Base-by-base conservation (phyloP, 1,140 invertebrate genomes). In the Scaptomyza pallida region DNA sequence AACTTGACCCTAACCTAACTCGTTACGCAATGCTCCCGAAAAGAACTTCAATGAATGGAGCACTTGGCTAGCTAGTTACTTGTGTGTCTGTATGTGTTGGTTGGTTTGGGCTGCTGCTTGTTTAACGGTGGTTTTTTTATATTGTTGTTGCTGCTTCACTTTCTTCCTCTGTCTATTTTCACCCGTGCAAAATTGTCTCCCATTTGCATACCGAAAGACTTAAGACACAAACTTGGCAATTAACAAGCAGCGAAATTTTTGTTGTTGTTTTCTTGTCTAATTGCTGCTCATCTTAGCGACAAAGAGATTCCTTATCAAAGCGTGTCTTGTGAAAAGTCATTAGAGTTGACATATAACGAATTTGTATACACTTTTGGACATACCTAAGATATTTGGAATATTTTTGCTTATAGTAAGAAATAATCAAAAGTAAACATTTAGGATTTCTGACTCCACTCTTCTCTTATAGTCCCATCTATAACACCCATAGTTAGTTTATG, bases 191-290 rank as follows among this genome's bases (percentile, higher is more conserved):
- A 78, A 82, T 82, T 67, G 63, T 56, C 47, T 44, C 16, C 67
- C 55, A 83, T 85, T 85, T 85, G 81, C 81, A 85, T 86, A 86
- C 64, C 70, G 44, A 77, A 85, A 80, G 60, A 82, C 79, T 83
- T 50, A 70, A 70, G 60, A 54, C 67, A 78, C 67, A 75, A 81
- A 81, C 54, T 88, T 71, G 74, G 78, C 81, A 86, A 86, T 86
- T 86, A 86, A 71, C 70, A 71, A 37, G 64, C 69, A 73, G 69
- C 77, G 73, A 85, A 86, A 86, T 76, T 73, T 78, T 57, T 62
- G 61, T 35, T 21, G 19, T 10, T 30, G 26, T 30, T 30, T 30
- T 41, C 56, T 68, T 65, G 33, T 59, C 81, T 86, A 85, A 85
- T 85, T 85, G 77, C 74, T 74, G 81, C 72, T 56, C 72, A 41